Evolutionary conservation across 2,797 vertebrate genomes (phyloP).

Genomic region (Melanotaenia trifasciata): DNA sequence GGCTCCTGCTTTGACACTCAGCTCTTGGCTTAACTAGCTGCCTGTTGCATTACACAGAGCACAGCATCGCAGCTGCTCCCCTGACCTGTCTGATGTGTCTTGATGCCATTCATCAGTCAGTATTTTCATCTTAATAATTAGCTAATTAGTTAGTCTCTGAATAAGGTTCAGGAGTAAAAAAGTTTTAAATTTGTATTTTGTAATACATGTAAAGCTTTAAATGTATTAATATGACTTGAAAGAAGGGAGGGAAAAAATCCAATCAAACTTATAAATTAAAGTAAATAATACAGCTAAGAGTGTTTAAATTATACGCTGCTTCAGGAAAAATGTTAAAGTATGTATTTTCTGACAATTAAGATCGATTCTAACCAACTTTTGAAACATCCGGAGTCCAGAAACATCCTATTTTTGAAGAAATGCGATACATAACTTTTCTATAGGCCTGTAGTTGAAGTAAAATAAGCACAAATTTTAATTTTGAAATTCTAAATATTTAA

Average conservation of each 20-base stretch:
- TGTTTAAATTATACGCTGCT: neutral
- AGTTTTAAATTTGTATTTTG: neutral
- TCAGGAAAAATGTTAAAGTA: neutral
- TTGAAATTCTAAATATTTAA: neutral
- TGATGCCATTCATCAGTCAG: slow-evolving; percentile 10
- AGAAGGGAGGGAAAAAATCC: too few relatives aligned
- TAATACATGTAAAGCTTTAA: too few relatives aligned
- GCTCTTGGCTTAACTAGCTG: slow-evolving; percentile 50
- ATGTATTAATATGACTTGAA: neutral
- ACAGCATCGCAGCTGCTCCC: slow-evolving; percentile 39
- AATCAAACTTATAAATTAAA: neutral
- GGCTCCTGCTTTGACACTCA: slow-evolving; percentile 55
- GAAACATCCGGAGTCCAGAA: neutral
- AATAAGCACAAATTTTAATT: too few relatives aligned
- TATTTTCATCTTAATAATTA: slow-evolving; percentile 5
- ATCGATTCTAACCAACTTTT: neutral
- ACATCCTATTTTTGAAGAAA: neutral
- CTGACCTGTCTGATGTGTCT: slow-evolving; percentile 19
- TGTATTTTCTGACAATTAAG: too few relatives aligned
- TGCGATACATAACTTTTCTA: too few relatives aligned
- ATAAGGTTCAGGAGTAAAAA: neutral
- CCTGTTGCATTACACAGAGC: slow-evolving; percentile 46
- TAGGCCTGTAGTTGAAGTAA: too few relatives aligned
- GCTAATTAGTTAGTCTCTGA: neutral
- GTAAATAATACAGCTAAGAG: neutral